These are phyloP conservation scores for Muntiacus muntjak DNA, from an alignment of 2,113 vertebrate species.

Conservation along the genomic window DNA sequence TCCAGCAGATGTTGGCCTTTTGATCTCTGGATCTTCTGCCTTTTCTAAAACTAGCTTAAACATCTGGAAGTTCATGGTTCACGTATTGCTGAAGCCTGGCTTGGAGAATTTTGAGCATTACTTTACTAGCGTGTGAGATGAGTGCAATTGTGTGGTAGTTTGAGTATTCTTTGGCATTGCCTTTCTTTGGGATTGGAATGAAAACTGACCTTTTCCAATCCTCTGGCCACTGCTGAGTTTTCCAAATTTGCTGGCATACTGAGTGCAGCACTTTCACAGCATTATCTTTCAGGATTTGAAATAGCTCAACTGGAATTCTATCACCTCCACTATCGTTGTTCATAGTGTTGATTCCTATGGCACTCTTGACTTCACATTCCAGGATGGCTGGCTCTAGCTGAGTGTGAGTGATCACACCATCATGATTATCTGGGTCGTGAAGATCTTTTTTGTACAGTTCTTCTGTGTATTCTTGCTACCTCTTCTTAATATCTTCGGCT, in stretches of 20 bases:
- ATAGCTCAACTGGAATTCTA: too few relatives aligned
- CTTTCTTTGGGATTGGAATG: background rate
- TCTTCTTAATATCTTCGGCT: background rate
- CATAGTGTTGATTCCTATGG: background rate
- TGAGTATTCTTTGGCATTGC: background rate
- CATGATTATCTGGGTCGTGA: too few relatives aligned
- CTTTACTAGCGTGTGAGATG: background rate
- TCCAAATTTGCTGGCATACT: background rate
- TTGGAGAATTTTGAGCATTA: background rate
- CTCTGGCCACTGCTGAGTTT: background rate
- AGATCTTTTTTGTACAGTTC: background rate
- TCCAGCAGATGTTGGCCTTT: rapidly evolving
- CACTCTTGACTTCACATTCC: background rate
- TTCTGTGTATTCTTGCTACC: background rate
- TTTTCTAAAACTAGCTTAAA: background rate
- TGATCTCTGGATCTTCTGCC: background rate
- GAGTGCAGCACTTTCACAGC: too few relatives aligned
- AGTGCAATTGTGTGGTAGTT: background rate
- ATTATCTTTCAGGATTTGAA: too few relatives aligned
- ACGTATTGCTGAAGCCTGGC: background rate
- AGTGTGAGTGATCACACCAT: too few relatives aligned
- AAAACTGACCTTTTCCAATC: background rate
- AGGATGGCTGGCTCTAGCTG: background rate
- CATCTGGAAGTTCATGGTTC: background rate
- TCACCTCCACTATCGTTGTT: background rate